A percentile compares a stretch with the other conserved stretches of the same genome.
These are phyloP conservation scores for Hybos culiciformis DNA, from an alignment of 2,888 invertebrate genomes.

Conservation along the genomic window DNA sequence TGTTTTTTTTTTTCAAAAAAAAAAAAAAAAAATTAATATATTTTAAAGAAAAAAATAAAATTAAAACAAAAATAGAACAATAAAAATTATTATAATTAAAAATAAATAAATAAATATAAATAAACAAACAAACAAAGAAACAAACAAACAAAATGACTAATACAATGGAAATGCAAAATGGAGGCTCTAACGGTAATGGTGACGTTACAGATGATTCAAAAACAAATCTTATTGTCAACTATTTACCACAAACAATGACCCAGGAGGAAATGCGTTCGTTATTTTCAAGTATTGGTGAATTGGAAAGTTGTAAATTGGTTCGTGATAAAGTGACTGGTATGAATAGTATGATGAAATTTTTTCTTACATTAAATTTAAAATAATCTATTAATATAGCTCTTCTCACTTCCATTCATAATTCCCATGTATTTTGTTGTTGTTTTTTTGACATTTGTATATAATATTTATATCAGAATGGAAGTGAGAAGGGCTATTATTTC, in stretches of 20 bases:
- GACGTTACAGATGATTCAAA: constrained; percentile 86
- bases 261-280: constrained; percentile 91
- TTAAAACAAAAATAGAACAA: constrained; percentile 8
- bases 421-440: too few relatives aligned
- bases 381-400: too few relatives aligned
- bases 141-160: constrained; percentile 35
- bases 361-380: background rate
- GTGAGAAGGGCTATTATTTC: constrained; percentile 2
- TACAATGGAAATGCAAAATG: constrained; percentile 60
- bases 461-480: constrained; percentile 2
- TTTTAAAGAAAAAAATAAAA: constrained; percentile 15
- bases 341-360: constrained; percentile 11
- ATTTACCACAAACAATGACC: constrained; percentile 84
- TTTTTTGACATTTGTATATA: too few relatives aligned
- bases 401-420: too few relatives aligned
- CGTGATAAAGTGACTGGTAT: constrained; percentile 89
- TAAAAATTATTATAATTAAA: constrained; percentile 4
- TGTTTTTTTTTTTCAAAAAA: too few relatives aligned
- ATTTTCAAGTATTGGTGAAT: constrained; percentile 90
- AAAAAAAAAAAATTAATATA: too few relatives aligned
- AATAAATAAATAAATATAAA: constrained; percentile 11
- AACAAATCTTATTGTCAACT: constrained; percentile 90
- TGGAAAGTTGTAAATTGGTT: constrained; percentile 94
- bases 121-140: constrained; percentile 39
- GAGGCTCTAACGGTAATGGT: constrained; percentile 38